Evolutionary conservation across 2,113 vertebrate species (phyloP).

Genomic region (Sigmodon hispidus): DNA sequence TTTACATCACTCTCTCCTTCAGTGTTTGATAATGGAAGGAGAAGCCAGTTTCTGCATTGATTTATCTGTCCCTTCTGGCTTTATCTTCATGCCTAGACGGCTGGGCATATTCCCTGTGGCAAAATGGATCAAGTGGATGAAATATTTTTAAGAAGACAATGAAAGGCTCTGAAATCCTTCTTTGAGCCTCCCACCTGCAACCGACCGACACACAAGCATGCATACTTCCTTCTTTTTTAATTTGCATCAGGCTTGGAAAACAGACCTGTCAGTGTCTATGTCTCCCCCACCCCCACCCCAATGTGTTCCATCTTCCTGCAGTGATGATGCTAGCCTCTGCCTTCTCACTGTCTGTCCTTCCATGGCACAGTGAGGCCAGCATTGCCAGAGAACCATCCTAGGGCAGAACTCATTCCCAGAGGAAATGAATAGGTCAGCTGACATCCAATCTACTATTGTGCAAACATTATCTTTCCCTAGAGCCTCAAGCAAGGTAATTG

Average conservation of each 20-base stretch:
- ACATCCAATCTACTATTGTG: not conserved
- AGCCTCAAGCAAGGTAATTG: not conserved
- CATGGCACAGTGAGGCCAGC: not conserved
- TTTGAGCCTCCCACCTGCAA: not conserved
- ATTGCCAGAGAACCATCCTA: not conserved
- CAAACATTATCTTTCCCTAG: not conserved
- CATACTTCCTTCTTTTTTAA: not conserved
- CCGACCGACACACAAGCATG: not conserved
- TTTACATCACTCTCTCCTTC: not conserved
- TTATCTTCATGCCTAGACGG: not conserved
- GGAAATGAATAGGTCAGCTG: not conserved
- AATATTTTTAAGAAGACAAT: slow-evolving; percentile 16
- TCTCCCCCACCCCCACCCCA: no score
- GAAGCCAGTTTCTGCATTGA: not conserved
- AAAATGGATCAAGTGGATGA: not conserved
- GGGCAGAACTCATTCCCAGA: not conserved
- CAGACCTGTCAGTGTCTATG: not conserved
- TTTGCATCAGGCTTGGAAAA: not conserved
- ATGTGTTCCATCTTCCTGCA: no score
- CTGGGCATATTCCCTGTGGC: not conserved
- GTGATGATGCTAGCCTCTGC: not conserved
- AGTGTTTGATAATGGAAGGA: not conserved
- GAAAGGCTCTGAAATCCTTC: not conserved
- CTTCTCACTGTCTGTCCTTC: not conserved
- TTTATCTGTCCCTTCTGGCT: not conserved